Evolutionary conservation across 2,888 invertebrate species (phyloP), one percentile per base, ranked within the genome.

Genomic region (Eurois occulta): DNA sequence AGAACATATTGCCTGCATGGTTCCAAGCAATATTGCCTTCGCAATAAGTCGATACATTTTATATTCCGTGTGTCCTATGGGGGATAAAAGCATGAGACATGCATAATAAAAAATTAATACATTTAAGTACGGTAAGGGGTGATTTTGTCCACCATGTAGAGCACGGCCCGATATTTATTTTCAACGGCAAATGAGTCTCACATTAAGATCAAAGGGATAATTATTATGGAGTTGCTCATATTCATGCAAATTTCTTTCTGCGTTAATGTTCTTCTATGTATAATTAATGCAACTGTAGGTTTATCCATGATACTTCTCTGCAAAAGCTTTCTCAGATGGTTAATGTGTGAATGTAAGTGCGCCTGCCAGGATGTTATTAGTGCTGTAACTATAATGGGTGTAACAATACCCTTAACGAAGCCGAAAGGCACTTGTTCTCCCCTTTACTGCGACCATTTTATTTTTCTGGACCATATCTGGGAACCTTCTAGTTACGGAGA

Each of bases 121-220:
- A 62, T 76, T 78, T 80, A 83, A 83, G 84, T 78, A 72, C n/a
- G 62, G 74, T 60, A 55, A 46, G 68, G 77, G 75, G 73, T 86
- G 67, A 80, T 72, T 79, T 79, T 85, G 86, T 83, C 81, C 86
- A 75, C 38, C 77, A 87, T 86, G 87, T 81, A 86, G 58, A 77
- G 76, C 66, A 48, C 77, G 78, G 62, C 72, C 78, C 83, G 84
- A 87, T 90, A 85, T 81, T 88, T 89, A 90, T 87, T 90, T 91
- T 87, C 75, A 16, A 73, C 77, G 83, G 87, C 85, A 90, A 92
- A 92, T 91, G 88, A 90, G 87, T 89, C 85, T 92, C 89, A 89
- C 89, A 89, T 91, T 82, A 79, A 91, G 89, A 91, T 92, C 91
- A 94, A 94, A 93, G 90, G 90, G 85, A 91, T 92, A 43, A 76